A percentile compares a stretch with the other conserved stretches of the same genome.
Evolutionary conservation across 2,888 invertebrate genomes (phyloP).

Genomic region (Diarsia dahlii): DNA sequence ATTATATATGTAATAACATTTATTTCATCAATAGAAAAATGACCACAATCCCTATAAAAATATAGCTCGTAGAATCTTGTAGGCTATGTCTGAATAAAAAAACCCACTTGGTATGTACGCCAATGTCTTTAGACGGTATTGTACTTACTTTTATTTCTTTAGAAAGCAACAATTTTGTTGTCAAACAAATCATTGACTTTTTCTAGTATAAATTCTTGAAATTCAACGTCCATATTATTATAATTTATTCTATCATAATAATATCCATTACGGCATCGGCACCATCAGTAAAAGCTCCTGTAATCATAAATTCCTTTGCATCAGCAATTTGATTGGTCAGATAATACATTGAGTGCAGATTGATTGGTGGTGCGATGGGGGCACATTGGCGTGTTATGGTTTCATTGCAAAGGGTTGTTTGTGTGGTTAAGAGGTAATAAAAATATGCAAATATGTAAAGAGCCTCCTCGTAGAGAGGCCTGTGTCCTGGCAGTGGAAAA

Average conservation of each 20-base stretch:
- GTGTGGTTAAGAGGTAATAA: conserved; percentile 2
- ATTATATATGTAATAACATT: too few relatives aligned
- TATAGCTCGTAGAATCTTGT: too few relatives aligned
- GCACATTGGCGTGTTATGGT: conserved; percentile 50
- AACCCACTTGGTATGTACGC: too few relatives aligned
- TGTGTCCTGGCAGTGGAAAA: not conserved
- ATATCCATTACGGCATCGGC: conserved; percentile 14
- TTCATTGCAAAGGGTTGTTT: conserved; percentile 22
- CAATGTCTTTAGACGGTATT: too few relatives aligned
- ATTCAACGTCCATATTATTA: not conserved
- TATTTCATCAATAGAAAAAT: too few relatives aligned
- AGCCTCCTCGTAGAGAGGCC: not conserved
- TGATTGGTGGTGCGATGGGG: conserved; percentile 50
- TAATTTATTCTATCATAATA: not conserved
- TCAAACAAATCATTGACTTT: too few relatives aligned
- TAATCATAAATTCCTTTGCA: conserved; percentile 64
- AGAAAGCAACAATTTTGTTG: too few relatives aligned
- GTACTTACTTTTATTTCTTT: too few relatives aligned
- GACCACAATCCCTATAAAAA: too few relatives aligned
- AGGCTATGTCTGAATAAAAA: too few relatives aligned
- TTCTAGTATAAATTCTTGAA: not conserved
- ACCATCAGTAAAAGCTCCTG: conserved; percentile 53
- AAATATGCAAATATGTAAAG: conserved; percentile 25
- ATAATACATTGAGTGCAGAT: conserved; percentile 71
- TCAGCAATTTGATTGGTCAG: conserved; percentile 54